A percentile compares a stretch with the other conserved stretches of the same genome.
Conservation (phyloP, 2,113 vertebrate species). For the Xenus cinereus region DNA sequence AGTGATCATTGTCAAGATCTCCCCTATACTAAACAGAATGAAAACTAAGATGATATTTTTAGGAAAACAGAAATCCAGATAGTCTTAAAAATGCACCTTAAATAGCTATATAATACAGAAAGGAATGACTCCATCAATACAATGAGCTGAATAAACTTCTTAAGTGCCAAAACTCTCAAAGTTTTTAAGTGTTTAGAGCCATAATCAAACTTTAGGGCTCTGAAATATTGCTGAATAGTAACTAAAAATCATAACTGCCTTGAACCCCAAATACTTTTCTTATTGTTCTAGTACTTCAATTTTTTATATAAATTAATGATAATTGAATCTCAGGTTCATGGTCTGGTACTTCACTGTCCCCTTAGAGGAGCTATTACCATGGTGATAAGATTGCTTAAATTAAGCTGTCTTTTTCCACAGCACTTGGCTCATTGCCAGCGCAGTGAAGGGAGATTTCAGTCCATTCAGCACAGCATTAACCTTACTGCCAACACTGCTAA, state of each 20-base stretch:
- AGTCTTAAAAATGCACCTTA: not conserved
- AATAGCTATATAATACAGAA: not conserved
- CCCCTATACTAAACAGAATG: not conserved
- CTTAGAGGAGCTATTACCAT: slow-evolving; percentile 47
- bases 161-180: not conserved
- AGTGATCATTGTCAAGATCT: not conserved
- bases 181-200: not conserved
- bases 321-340: slow-evolving; percentile 55
- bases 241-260: not conserved
- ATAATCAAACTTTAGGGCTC: not conserved
- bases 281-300: not conserved
- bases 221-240: not conserved
- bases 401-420: slow-evolving; percentile 49
- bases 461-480: slow-evolving; percentile 65
- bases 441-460: slow-evolving; percentile 60
- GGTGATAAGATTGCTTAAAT: slow-evolving; percentile 55
- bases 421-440: slow-evolving; percentile 37
- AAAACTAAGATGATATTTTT: not conserved
- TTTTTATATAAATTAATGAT: slow-evolving; percentile 48
- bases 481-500: slow-evolving; percentile 46
- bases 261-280: slow-evolving; percentile 7
- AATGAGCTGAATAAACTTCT: not conserved
- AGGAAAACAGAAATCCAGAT: not conserved
- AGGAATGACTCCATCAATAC: not conserved
- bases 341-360: slow-evolving; percentile 36